Evolutionary conservation across 2,888 invertebrate genomes (phyloP).

Genomic region (Pristionchus exspectatus): DNA sequence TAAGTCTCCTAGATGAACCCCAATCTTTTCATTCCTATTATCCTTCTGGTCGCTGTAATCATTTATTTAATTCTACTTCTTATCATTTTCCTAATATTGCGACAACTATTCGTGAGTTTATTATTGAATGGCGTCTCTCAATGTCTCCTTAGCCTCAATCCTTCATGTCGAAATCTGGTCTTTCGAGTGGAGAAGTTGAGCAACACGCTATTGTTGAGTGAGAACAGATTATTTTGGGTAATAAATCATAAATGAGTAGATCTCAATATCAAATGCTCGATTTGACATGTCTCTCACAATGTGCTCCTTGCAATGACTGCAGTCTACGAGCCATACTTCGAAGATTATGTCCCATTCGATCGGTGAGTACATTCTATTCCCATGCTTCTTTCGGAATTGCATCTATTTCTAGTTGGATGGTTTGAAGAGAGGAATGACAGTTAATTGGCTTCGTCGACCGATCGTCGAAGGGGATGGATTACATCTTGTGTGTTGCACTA

Average conservation of each 20-base stretch:
- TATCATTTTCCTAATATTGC: neutral
- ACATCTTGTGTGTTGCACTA: slow-evolving; percentile 51
- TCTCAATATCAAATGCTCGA: slow-evolving; percentile 44
- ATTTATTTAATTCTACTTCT: slow-evolving; percentile 12
- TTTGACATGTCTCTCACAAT: slow-evolving; percentile 45
- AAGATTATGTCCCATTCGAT: slow-evolving; percentile 30
- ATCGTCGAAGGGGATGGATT: slow-evolving; percentile 52
- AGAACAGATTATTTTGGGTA: neutral
- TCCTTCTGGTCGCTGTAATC: neutral
- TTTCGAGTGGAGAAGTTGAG: slow-evolving; percentile 43
- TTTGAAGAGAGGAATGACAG: slow-evolving; percentile 25
- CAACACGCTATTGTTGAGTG: slow-evolving; percentile 12
- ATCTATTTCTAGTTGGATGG: slow-evolving; percentile 38
- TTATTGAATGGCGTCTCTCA: neutral
- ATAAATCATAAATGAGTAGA: neutral
- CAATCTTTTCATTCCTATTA: slow-evolving; percentile 8
- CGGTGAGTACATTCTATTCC: neutral
- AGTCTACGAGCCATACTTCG: slow-evolving; percentile 20
- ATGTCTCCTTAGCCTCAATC: slow-evolving; percentile 7
- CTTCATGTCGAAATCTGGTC: slow-evolving; percentile 39
- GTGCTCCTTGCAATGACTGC: slow-evolving; percentile 42
- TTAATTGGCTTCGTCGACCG: slow-evolving; percentile 49
- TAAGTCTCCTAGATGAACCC: neutral
- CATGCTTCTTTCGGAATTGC: neutral
- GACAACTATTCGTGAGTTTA: slow-evolving; percentile 37